These are phyloP conservation scores for Pyrgus malvae DNA, from an alignment of 2,888 invertebrate genomes.

Conservation along the genomic window DNA sequence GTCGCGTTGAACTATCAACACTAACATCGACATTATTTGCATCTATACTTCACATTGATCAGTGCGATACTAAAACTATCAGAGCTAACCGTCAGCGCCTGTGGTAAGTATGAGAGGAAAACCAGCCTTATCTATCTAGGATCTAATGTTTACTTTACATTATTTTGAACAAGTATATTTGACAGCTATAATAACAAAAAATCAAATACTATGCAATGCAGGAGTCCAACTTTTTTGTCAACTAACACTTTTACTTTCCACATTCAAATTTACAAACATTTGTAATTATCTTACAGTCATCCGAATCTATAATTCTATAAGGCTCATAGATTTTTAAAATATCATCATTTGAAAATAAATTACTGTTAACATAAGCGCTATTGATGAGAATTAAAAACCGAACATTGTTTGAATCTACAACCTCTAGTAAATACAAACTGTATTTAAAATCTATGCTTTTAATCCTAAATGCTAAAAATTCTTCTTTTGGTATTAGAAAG, in stretches of 20 bases:
- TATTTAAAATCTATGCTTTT: slow-evolving; percentile 52
- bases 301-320: slow-evolving; percentile 47
- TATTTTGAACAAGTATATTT: too few species aligned
- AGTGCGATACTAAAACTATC: too few species aligned
- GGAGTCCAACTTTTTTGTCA: not conserved
- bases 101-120: too few species aligned
- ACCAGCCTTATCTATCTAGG: too few species aligned
- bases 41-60: too few species aligned
- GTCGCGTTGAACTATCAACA: too few species aligned
- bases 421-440: slow-evolving; percentile 57
- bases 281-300: slow-evolving; percentile 50
- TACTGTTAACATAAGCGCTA: slow-evolving; percentile 46
- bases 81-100: too few species aligned
- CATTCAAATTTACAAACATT: slow-evolving; percentile 71
- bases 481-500: slow-evolving; percentile 62
- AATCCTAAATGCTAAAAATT: slow-evolving; percentile 51
- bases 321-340: slow-evolving; percentile 64
- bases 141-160: too few species aligned
- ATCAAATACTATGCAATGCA: too few species aligned
- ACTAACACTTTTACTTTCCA: slow-evolving; percentile 30
- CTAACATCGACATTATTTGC: too few species aligned
- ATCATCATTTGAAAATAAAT: slow-evolving; percentile 42
- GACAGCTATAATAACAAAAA: too few species aligned
- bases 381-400: slow-evolving; percentile 57
- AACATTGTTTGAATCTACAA: slow-evolving; percentile 45